Base-by-base conservation (phyloP, 2,888 invertebrate species). In the Anodontia alba region DNA sequence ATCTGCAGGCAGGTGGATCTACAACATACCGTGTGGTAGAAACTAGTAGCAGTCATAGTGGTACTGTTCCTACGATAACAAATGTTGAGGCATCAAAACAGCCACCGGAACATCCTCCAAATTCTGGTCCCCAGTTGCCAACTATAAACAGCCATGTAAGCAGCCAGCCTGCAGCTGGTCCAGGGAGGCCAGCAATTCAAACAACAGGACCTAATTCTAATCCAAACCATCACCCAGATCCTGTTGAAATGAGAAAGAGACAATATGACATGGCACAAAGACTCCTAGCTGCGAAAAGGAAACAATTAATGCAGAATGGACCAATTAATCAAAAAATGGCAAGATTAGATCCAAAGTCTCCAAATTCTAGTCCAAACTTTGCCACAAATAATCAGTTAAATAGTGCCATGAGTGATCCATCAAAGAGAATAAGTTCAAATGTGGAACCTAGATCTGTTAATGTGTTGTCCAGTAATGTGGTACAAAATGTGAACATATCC, bases 401-500 rank as follows among this genome's bases (percentile, higher is more conserved):
- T 23, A 38, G 49, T 62, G 33, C 33, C 12, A 33, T 62, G 33
- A 12, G n/a, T 33, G 33, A 62, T 10, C 62, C 26, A 33, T 12
- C 3, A 20, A 46, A 46, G 46, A 17, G 46, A 46, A 17, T 46
- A 2, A 54, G n/a, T 54, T 54, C 54, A 54, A 54, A 80, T 38
- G 76, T 77, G n/a, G 76, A 73, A 31, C 73, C 72, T 33, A 72
- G 69, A 54, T 70, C 73, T 23, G 23, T 74, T 7, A 78, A 72
- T 26, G 42, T 69, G 26, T 77, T 83, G 26, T 76, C 86, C 7
- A 68, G 76, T 62, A 81, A 78, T 75, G 80, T 86, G 66, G 74
- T 86, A 36, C 78, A 80, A 33, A 77, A 76, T 62, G 86, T 86
- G n/a, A 83, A 86, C 71, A 86, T 86, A 49, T 77, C 86, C 17